A percentile compares a stretch with the other conserved stretches of the same genome.
These are phyloP conservation scores for Cacatua alba DNA, from an alignment of 2,113 vertebrate genomes.

Conservation along the genomic window DNA sequence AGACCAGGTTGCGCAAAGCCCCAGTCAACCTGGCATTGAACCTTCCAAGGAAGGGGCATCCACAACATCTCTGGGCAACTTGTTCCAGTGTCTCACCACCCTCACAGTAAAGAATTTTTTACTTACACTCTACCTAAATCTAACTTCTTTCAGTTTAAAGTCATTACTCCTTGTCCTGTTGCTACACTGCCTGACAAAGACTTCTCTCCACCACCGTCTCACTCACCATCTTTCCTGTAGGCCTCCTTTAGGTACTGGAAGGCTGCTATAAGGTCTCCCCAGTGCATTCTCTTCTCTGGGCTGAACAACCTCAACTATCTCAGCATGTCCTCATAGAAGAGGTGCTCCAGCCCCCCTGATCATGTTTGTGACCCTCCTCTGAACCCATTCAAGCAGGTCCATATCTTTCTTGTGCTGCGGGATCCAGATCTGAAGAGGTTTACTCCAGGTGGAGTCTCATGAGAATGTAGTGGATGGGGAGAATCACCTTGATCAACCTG, in stretches of 20 bases:
- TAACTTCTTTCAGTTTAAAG: neutral
- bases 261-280: rapidly evolving
- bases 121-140: neutral
- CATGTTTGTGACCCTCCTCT: neutral
- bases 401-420: neutral
- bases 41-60: neutral
- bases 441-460: neutral
- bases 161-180: neutral
- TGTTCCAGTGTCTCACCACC: neutral
- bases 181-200: neutral
- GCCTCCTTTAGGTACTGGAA: neutral
- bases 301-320: neutral
- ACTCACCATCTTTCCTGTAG: no score
- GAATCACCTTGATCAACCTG: neutral
- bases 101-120: neutral
- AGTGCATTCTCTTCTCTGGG: neutral
- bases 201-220: no score
- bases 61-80: neutral
- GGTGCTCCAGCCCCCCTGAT: neutral
- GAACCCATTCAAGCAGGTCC: neutral
- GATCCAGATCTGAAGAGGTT: neutral
- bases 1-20: neutral
- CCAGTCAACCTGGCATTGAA: neutral
- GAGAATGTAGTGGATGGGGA: rapidly evolving
- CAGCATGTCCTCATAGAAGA: neutral